Conservation (phyloP, 1,140 invertebrate species). For the Sycophila sp. region DNA sequence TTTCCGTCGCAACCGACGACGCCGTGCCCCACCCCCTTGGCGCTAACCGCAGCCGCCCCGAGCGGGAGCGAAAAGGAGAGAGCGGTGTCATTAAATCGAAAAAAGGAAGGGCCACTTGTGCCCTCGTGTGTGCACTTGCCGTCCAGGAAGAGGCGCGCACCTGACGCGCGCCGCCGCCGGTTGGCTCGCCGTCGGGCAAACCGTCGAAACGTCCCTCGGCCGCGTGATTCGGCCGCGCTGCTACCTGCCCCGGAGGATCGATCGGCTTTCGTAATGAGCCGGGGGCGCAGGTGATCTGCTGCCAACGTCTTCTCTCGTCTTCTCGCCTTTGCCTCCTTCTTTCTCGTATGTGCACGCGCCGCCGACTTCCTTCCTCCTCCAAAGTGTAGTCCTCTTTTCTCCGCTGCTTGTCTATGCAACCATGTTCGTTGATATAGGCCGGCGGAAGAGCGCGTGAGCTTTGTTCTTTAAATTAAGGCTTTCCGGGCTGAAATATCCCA, state of each 20-base stretch:
- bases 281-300: constrained; percentile 55
- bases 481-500: background rate
- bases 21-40: background rate
- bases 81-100: constrained; percentile 63
- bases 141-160: constrained; percentile 64
- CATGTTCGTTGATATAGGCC: no score
- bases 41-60: background rate
- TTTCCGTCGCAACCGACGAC: no score
- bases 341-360: background rate
- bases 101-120: constrained; percentile 56
- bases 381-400: background rate
- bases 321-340: background rate
- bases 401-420: no score
- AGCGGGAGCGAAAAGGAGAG: background rate
- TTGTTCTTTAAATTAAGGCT: no score
- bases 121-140: constrained; percentile 62
- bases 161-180: constrained; percentile 49
- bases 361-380: background rate
- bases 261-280: constrained; percentile 57
- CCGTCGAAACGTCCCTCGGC: constrained; percentile 56
- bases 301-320: background rate
- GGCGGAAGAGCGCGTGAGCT: no score
- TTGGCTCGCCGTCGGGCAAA: constrained; percentile 26
- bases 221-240: constrained; percentile 9
- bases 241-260: constrained; percentile 39